Percentiles rank a stretch among this genome's conserved stretches.
Conservation (phyloP, 92 coral and sea anemone genomes). For the Zoanthus solanderi region DNA sequence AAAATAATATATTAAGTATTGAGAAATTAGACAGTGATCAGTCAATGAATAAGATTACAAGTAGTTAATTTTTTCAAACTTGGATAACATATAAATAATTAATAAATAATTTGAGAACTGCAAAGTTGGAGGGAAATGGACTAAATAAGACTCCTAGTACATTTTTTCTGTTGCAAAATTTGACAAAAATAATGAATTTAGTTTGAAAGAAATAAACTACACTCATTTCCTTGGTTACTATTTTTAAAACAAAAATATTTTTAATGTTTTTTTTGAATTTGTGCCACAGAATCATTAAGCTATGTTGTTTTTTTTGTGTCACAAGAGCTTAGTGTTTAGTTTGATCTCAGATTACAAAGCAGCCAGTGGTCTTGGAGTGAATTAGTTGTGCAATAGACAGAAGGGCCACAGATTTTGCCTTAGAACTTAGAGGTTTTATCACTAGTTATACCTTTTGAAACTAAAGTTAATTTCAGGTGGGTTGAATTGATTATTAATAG, state of each 20-base stretch:
- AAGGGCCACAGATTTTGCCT: background rate
- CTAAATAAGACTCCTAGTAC: background rate
- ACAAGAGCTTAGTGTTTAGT: constrained; percentile 17
- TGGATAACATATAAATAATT: background rate
- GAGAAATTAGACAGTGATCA: background rate
- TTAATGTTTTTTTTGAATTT: background rate
- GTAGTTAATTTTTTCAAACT: background rate
- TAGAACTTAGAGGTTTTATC: background rate
- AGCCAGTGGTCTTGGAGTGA: background rate
- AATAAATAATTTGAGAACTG: background rate
- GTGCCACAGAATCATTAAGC: background rate
- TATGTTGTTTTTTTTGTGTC: constrained; percentile 17
- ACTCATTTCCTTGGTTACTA: background rate
- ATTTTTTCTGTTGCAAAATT: background rate
- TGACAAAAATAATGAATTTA: background rate
- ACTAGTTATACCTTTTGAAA: background rate
- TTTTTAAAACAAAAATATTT: background rate
- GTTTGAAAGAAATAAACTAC: background rate
- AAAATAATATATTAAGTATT: background rate
- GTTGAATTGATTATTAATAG: background rate
- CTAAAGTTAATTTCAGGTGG: background rate
- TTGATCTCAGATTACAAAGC: background rate
- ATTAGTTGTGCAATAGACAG: constrained; percentile 21
- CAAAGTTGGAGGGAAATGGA: too few relatives aligned
- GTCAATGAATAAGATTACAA: background rate